Percentiles rank a stretch among this genome's conserved stretches.
phyloP scores from a whole-genome alignment of 2,113 vertebrate species.

The Mellivora capensis region DNA sequence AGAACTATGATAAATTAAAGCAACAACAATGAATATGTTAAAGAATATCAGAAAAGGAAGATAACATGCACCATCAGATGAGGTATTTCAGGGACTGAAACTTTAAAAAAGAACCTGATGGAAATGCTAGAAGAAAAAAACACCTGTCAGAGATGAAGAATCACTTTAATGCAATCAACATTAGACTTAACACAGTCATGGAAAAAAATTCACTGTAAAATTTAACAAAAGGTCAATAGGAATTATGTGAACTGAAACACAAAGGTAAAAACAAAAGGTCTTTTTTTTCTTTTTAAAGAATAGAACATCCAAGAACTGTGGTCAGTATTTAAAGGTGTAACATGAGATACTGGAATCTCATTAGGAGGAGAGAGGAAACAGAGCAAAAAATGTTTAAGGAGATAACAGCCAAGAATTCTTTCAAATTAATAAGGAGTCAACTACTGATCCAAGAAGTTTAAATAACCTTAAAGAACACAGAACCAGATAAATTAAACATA shows the following conservation, averaged over 20 bases:
- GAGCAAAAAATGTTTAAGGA: neutral
- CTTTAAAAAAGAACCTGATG: neutral
- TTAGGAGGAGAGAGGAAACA: neutral
- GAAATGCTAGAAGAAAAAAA: neutral
- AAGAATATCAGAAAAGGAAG: neutral
- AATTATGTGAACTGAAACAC: neutral
- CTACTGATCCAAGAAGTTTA: neutral
- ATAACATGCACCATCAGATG: neutral
- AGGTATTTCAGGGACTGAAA: neutral
- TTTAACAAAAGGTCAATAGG: neutral
- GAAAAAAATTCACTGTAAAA: neutral
- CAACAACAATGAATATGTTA: neutral
- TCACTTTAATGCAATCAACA: neutral
- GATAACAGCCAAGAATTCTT: neutral
- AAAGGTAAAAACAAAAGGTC: neutral
- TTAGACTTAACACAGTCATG: neutral
- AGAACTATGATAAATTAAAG: neutral
- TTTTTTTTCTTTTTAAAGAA: neutral
- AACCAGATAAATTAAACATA: neutral
- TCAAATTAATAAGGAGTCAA: neutral
- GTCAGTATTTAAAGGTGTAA: neutral
- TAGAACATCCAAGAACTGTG: neutral
- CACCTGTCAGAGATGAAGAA: neutral
- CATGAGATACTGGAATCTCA: neutral
- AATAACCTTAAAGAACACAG: neutral